phyloP scores from a whole-genome alignment of 2,113 vertebrate species.

The Dromas ardeola region DNA sequence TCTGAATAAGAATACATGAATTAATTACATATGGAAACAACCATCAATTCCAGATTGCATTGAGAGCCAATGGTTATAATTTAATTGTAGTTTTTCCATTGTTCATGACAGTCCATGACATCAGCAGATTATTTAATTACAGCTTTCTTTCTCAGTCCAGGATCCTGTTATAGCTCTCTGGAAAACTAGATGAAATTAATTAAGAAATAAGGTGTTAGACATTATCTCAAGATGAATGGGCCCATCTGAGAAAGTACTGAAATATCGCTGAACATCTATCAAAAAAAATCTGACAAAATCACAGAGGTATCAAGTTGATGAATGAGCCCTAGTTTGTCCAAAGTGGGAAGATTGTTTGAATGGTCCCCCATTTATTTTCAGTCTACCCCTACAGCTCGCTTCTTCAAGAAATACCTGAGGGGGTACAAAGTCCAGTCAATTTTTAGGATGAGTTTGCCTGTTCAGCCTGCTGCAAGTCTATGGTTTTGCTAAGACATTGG shows the following conservation, averaged over 20 bases:
- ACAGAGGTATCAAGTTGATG: not conserved
- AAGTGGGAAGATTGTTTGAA: not conserved
- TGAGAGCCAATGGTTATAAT: constrained; percentile 27
- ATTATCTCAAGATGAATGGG: not conserved
- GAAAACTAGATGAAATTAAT: constrained; percentile 30
- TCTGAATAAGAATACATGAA: not conserved
- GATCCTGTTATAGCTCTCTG: not conserved
- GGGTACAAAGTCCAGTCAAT: not conserved
- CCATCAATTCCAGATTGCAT: not conserved
- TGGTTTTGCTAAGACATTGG: not conserved
- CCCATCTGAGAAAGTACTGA: not conserved
- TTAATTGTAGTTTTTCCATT: constrained; percentile 28
- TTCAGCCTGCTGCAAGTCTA: not conserved
- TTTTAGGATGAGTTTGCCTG: not conserved
- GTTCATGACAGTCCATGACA: not conserved
- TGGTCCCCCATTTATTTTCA: not conserved
- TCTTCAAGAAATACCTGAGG: not conserved
- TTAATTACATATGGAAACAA: constrained; percentile 32
- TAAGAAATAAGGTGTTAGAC: constrained; percentile 45
- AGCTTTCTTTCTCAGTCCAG: not conserved
- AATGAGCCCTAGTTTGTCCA: not conserved
- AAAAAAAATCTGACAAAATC: not conserved
- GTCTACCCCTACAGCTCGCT: not conserved
- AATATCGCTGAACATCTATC: not conserved
- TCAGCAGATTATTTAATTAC: constrained; percentile 41